A percentile compares a stretch with the other conserved stretches of the same genome.
Evolutionary conservation across 2,113 vertebrate genomes (phyloP).

Genomic region (Ahaetulla prasina): DNA sequence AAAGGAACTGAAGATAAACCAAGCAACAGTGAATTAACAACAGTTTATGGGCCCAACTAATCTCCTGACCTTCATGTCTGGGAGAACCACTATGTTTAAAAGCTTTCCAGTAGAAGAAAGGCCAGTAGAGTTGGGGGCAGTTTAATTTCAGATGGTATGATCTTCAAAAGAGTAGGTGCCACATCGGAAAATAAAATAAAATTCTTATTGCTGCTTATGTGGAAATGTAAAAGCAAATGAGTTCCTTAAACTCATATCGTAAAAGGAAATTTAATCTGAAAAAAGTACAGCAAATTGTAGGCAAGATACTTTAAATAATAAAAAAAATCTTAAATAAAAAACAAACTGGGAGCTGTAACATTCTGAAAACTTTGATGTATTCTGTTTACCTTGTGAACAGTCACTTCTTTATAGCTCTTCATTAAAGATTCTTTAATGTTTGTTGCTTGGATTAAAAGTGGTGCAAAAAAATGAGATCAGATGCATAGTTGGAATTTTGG

Average conservation of each 20-base stretch:
- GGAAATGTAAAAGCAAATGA: background rate
- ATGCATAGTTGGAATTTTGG: background rate
- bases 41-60: background rate
- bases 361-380: background rate
- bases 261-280: background rate
- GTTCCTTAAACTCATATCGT: background rate
- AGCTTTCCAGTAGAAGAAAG: background rate
- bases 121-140: background rate
- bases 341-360: background rate
- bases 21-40: background rate
- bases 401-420: background rate
- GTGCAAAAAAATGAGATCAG: background rate
- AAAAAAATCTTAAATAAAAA: background rate
- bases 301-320: background rate
- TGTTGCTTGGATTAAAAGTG: background rate
- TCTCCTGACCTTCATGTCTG: background rate
- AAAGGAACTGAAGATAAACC: background rate
- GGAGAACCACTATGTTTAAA: background rate
- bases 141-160: background rate
- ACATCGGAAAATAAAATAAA: background rate
- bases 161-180: background rate
- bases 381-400: background rate
- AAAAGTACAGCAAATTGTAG: no score
- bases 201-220: background rate
- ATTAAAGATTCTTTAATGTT: background rate